These are phyloP conservation scores for Opisthograptis luteolata DNA, from an alignment of 2,888 invertebrate species.

Conservation along the genomic window DNA sequence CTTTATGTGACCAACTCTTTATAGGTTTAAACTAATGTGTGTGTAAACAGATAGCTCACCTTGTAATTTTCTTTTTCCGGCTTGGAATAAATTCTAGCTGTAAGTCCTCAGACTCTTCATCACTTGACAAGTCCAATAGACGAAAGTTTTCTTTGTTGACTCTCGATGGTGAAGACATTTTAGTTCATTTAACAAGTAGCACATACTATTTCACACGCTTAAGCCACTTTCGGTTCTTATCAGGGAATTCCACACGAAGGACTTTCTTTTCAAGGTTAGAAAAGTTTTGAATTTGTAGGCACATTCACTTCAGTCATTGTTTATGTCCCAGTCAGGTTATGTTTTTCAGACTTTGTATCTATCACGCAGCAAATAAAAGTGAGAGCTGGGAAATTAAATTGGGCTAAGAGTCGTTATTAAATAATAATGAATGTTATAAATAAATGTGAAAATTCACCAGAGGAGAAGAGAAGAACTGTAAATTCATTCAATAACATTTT, in stretches of 20 bases:
- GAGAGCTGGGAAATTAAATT: too few species aligned
- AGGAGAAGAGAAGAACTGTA: too few species aligned
- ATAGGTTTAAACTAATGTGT: neutral
- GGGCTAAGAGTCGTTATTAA: too few species aligned
- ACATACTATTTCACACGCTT: constrained; percentile 65
- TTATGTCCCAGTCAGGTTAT: neutral
- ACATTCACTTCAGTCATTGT: constrained; percentile 1
- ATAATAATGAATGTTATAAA: too few species aligned
- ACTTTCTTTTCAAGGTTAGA: constrained; percentile 36
- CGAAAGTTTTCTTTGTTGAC: constrained; percentile 86
- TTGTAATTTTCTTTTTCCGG: constrained; percentile 82
- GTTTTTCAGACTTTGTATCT: too few species aligned
- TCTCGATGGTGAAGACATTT: constrained; percentile 73
- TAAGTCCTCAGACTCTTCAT: constrained; percentile 85
- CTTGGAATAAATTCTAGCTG: constrained; percentile 85
- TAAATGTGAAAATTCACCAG: too few species aligned
- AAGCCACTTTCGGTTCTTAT: constrained; percentile 1
- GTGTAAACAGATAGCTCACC: constrained; percentile 56
- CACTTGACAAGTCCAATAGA: constrained; percentile 85
- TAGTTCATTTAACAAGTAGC: constrained; percentile 49
- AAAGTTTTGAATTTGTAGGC: constrained; percentile 29
- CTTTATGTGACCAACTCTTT: neutral
- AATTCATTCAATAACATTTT: too few species aligned
- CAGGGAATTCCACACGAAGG: neutral
- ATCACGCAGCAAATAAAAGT: too few species aligned